Percentiles rank a stretch among this genome's conserved stretches.
These are phyloP conservation scores for Acipenser ruthenus DNA, from an alignment of 2,797 vertebrate genomes.

Conservation along the genomic window DNA sequence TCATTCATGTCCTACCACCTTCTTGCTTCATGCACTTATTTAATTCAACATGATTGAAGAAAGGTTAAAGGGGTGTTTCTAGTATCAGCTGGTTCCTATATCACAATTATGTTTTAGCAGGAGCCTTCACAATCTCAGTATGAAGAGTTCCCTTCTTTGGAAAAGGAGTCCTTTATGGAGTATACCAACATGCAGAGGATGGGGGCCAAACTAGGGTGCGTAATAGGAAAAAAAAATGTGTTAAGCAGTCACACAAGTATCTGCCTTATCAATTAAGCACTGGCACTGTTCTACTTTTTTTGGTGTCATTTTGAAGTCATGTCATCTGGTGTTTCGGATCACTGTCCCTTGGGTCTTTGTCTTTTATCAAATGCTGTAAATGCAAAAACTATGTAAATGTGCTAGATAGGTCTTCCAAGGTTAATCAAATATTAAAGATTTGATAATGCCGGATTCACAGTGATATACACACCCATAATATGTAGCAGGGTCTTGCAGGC, in stretches of 20 bases:
- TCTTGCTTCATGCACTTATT: neutral
- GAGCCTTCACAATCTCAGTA: slow-evolving; percentile 66
- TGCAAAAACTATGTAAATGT: too few relatives aligned
- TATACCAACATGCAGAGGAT: slow-evolving; percentile 89
- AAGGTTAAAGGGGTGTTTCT: neutral
- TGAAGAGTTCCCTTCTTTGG: slow-evolving; percentile 85
- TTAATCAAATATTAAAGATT: too few relatives aligned
- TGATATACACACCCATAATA: too few relatives aligned
- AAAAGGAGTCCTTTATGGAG: slow-evolving; percentile 79
- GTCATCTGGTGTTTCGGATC: too few relatives aligned
- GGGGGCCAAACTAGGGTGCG: slow-evolving; percentile 89
- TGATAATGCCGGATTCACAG: too few relatives aligned
- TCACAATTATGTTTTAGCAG: slow-evolving; percentile 43
- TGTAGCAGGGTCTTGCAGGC: neutral
- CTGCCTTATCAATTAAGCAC: neutral
- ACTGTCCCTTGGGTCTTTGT: too few relatives aligned
- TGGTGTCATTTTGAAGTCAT: neutral
- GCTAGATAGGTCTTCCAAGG: too few relatives aligned
- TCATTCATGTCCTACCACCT: neutral
- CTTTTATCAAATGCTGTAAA: too few relatives aligned
- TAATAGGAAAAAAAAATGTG: slow-evolving; percentile 3
- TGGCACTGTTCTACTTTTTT: neutral
- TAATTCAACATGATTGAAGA: neutral
- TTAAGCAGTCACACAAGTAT: neutral
- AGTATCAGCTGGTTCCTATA: neutral